Evolutionary conservation across 2,113 vertebrate species (phyloP).

Genomic region (Caloenas nicobarica): DNA sequence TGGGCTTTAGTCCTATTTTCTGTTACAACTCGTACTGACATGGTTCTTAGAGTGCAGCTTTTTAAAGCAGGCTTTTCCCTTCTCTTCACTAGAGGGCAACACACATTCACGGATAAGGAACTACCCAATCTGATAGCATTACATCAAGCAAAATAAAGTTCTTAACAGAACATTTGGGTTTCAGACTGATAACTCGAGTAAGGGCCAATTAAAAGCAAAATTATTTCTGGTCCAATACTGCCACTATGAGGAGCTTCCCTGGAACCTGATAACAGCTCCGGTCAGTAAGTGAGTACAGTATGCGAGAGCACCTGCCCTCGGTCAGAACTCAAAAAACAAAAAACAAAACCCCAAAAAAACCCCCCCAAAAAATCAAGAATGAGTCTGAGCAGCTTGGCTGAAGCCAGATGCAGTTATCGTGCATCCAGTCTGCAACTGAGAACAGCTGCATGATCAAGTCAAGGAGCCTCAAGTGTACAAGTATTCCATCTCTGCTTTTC

Average conservation of each 20-base stretch:
- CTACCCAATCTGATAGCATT: background rate
- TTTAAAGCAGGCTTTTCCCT: background rate
- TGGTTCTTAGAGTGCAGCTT: background rate
- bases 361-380: too few relatives aligned
- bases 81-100: conserved; percentile 50
- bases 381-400: background rate
- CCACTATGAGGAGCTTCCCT: background rate
- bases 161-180: background rate
- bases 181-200: background rate
- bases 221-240: background rate
- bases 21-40: accelerated
- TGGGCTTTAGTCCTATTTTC: background rate
- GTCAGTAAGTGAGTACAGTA: background rate
- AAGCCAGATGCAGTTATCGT: background rate
- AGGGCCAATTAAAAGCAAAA: background rate
- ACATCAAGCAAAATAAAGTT: background rate
- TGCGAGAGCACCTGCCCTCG: background rate
- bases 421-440: background rate
- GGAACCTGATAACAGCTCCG: background rate
- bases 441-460: background rate
- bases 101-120: background rate
- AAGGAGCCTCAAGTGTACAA: background rate
- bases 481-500: background rate
- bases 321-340: background rate
- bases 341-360: too few relatives aligned